Percentiles rank a stretch among this genome's conserved stretches.
Evolutionary conservation across 1,140 invertebrate genomes (phyloP).

Genomic region (Nylanderia fulva): DNA sequence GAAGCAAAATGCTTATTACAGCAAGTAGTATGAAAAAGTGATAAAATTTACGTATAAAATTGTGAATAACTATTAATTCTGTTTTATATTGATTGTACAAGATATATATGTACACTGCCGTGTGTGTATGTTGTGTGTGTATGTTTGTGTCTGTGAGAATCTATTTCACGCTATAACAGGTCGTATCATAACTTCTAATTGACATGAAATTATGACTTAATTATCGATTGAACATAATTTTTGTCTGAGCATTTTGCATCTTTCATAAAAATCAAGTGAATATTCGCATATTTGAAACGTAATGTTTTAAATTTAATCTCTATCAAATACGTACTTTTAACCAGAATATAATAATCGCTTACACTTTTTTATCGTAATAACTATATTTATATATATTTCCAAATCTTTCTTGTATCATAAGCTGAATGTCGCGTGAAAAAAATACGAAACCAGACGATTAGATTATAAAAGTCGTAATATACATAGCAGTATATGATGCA

Average conservation of each 20-base stretch:
- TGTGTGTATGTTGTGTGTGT: no score
- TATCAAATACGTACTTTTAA: neutral
- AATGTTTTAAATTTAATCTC: neutral
- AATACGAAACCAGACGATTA: neutral
- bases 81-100: conserved; percentile 9
- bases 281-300: neutral
- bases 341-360: neutral
- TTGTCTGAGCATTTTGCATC: neutral
- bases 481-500: neutral
- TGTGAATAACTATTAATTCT: neutral
- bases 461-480: neutral
- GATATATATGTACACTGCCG: conserved; percentile 1
- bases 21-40: conserved; percentile 69
- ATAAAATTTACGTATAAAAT: conserved; percentile 3
- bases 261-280: neutral
- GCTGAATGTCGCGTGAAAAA: neutral
- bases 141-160: neutral
- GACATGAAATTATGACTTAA: neutral
- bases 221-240: conserved; percentile 9
- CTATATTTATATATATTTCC: neutral
- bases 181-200: neutral
- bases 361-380: neutral
- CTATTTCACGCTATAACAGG: neutral
- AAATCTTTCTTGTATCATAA: conserved; percentile 8
- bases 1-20: conserved; percentile 82